phyloP scores from a whole-genome alignment of 2,113 vertebrate species.

The Oncorhynchus clarkii region DNA sequence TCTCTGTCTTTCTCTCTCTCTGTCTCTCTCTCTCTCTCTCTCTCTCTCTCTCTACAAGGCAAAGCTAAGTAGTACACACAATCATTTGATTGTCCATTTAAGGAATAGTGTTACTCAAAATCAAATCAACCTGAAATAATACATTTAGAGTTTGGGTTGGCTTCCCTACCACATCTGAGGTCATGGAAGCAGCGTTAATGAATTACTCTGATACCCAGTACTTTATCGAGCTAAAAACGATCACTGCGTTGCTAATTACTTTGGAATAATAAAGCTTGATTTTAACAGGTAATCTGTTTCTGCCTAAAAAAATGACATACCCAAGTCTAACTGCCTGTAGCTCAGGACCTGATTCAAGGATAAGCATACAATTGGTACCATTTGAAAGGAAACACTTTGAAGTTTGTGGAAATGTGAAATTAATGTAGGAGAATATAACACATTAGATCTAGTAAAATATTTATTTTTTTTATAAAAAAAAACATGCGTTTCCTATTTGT shows the following conservation, averaged over 20 bases:
- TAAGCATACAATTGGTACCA: too few relatives aligned
- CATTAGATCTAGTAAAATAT: too few relatives aligned
- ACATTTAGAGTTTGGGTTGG: conserved; percentile 33
- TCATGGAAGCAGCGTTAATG: conserved; percentile 23
- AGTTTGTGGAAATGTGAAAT: too few relatives aligned
- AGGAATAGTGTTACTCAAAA: background rate
- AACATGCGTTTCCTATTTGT: too few relatives aligned
- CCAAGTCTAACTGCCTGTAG: too few relatives aligned
- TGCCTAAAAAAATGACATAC: too few relatives aligned
- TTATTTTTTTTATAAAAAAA: too few relatives aligned
- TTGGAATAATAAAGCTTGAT: conserved; percentile 31
- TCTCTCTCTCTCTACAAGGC: background rate
- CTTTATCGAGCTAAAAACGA: conserved; percentile 23
- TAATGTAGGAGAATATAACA: too few relatives aligned
- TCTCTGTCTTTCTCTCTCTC: too few relatives aligned
- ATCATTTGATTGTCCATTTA: background rate
- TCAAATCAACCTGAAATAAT: conserved; percentile 38
- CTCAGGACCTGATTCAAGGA: too few relatives aligned
- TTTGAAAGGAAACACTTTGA: too few relatives aligned
- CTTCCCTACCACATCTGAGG: conserved; percentile 8
- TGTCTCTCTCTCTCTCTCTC: too few relatives aligned
- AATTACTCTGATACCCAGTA: conserved; percentile 8
- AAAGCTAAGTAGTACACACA: background rate
- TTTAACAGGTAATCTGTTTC: conserved; percentile 6
- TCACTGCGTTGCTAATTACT: conserved; percentile 13